phyloP scores from a whole-genome alignment of 1,140 invertebrate species.

The Achroia grisella region DNA sequence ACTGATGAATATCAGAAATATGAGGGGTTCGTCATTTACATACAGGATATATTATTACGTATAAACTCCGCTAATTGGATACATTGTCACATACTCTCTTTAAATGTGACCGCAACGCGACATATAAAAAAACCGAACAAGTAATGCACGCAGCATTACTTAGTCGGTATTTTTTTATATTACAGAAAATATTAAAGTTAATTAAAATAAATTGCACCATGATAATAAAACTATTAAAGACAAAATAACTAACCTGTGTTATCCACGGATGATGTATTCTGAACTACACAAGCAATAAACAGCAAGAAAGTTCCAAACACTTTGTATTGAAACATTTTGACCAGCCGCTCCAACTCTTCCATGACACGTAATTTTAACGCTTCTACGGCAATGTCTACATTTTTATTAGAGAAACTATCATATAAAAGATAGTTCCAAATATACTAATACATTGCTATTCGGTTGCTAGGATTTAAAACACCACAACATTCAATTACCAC shows the following conservation, averaged over 20 bases:
- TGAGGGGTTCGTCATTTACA: too few relatives aligned
- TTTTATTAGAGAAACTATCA: background rate
- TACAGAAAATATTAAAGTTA: too few relatives aligned
- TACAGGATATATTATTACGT: too few relatives aligned
- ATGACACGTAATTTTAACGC: conserved; percentile 39
- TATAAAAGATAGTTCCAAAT: background rate
- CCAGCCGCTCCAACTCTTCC: conserved; percentile 59
- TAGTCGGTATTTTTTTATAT: too few relatives aligned
- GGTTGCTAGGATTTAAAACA: conserved; percentile 53
- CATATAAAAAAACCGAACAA: too few relatives aligned
- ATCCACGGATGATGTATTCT: conserved; percentile 30
- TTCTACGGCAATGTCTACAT: conserved; percentile 8
- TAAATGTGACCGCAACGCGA: too few relatives aligned
- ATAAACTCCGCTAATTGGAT: too few relatives aligned
- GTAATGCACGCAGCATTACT: too few relatives aligned
- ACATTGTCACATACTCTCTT: too few relatives aligned
- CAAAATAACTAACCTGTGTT: conserved; percentile 33
- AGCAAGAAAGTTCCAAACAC: conserved; percentile 27
- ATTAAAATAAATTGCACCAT: too few relatives aligned
- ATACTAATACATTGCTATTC: conserved; percentile 12
- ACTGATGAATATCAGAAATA: too few relatives aligned
- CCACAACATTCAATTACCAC: conserved; percentile 60
- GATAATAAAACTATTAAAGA: background rate
- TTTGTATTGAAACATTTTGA: conserved; percentile 45
- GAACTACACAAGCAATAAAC: conserved; percentile 25